Evolutionary conservation across 1,140 invertebrate genomes (phyloP).

Genomic region (Steinernema feltiae): DNA sequence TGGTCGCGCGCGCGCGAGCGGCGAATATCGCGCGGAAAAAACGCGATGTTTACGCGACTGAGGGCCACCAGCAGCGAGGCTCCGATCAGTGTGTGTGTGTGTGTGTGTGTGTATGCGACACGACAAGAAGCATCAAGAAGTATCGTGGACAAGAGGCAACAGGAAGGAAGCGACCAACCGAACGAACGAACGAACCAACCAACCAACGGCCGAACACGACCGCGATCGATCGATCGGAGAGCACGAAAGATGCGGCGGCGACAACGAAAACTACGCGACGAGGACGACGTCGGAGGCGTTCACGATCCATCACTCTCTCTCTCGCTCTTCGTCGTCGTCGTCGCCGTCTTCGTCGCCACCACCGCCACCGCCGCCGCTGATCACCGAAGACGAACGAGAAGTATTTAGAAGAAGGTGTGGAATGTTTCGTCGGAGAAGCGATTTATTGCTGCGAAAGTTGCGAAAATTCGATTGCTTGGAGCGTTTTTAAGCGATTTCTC

Average conservation of each 20-base stretch:
- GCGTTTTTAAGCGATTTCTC: no score
- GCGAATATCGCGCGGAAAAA: background rate
- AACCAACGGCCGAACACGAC: slow-evolving; percentile 2
- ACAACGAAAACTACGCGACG: background rate
- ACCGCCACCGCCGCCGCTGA: no score
- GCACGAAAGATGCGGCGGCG: background rate
- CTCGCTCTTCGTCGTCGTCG: no score
- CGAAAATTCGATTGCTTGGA: no score
- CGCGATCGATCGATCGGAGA: slow-evolving; percentile 11
- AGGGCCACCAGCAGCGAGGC: no score
- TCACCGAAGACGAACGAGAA: no score
- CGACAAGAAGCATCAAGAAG: background rate
- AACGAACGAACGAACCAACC: background rate
- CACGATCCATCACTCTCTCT: background rate
- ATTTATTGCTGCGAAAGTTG: no score
- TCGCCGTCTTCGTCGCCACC: no score
- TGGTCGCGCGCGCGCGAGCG: background rate
- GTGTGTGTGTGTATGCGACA: no score
- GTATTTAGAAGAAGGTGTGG: no score
- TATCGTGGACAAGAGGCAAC: background rate
- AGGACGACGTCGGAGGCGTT: background rate
- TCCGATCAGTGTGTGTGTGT: background rate
- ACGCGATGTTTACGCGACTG: background rate
- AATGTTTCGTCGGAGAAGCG: no score
- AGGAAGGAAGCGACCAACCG: background rate